Evolutionary conservation across 1,140 invertebrate species (phyloP), one percentile per base, ranked within the genome.

Genomic region (Cryptotermes secundus): DNA sequence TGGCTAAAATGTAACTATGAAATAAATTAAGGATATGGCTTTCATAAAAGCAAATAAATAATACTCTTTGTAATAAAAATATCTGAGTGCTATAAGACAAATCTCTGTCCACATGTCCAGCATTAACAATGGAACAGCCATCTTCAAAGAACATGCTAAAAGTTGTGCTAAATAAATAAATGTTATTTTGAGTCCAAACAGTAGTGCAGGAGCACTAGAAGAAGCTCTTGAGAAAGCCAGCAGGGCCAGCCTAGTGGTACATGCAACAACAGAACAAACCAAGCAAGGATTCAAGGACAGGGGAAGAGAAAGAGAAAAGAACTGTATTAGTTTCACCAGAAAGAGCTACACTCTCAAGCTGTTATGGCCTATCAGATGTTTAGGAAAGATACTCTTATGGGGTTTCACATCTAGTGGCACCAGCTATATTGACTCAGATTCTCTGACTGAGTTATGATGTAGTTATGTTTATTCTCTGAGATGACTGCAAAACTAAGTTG

Each of bases 161-260:
- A 83, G 82, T 83, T 59, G 53, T 83, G 65, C 45, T 83, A 49
- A 83, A 83, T 12, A 83, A 83, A 72, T 31, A 31, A 72, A 72
- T 72, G 59, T 72, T 26, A 72, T 16, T n/a, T 72, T 31, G 59
- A 72, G 59, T 72, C 59, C 59, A 31, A n/a, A 72, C 81, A 45
- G 81, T 45, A 45, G 16, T 42, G 19, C 24, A 34, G 31, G 35
- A 45, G 81, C 36, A 82, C 81, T 88, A 89, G 87, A 90, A 90
- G 86, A 90, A 88, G 87, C 88, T 89, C 87, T 89, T 89, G 85
- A 89, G 89, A 87, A 90, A 90, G 86, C 89, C 88, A 85, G 88
- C 89, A 79, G 89, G 88, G 81, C 89, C 89, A 87, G 88, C 87
- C 86, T 88, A 86, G 22, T 87, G 79, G 22, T 49, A 19, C 35